phyloP scores from a whole-genome alignment of 2,113 vertebrate genomes.

The Menura novaehollandiae region DNA sequence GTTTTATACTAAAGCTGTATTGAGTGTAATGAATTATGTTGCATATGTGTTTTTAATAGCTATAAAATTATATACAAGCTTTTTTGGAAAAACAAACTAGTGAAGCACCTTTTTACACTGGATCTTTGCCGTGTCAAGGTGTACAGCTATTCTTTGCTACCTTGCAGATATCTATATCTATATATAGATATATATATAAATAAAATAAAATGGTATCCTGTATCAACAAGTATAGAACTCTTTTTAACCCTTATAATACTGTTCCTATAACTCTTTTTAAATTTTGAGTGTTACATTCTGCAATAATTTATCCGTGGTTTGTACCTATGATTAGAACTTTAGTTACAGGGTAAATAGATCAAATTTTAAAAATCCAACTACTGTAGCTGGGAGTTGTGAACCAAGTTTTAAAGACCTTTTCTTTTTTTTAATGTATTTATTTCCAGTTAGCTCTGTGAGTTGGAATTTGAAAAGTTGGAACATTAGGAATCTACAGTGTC shows the following conservation, averaged over 20 bases:
- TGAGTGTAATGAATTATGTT: conserved; percentile 85
- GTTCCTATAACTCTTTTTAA: conserved; percentile 66
- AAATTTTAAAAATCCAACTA: conserved; percentile 68
- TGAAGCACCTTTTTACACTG: conserved; percentile 84
- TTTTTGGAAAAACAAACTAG: conserved; percentile 75
- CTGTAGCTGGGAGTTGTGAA: conserved; percentile 76
- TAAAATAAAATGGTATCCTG: conserved; percentile 73
- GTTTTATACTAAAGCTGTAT: conserved; percentile 88
- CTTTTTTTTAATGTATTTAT: conserved; percentile 66
- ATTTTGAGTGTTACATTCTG: conserved; percentile 68
- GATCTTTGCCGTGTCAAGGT: conserved; percentile 82
- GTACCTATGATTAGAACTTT: conserved; percentile 75
- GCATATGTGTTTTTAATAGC: conserved; percentile 84
- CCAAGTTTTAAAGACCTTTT: conserved; percentile 69
- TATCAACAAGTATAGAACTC: conserved; percentile 73
- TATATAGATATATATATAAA: conserved; percentile 66
- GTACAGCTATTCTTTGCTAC: conserved; percentile 83
- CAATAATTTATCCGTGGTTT: conserved; percentile 78
- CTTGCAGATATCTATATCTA: conserved; percentile 79
- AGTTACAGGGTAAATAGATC: conserved; percentile 80
- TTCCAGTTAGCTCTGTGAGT: conserved; percentile 75
- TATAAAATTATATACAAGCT: conserved; percentile 83
- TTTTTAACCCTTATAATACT: conserved; percentile 71
- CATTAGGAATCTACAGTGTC: conserved; percentile 74
- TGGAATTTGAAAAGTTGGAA: conserved; percentile 74